Conservation (phyloP, 2,113 vertebrate species). For the Suncus etruscus region DNA sequence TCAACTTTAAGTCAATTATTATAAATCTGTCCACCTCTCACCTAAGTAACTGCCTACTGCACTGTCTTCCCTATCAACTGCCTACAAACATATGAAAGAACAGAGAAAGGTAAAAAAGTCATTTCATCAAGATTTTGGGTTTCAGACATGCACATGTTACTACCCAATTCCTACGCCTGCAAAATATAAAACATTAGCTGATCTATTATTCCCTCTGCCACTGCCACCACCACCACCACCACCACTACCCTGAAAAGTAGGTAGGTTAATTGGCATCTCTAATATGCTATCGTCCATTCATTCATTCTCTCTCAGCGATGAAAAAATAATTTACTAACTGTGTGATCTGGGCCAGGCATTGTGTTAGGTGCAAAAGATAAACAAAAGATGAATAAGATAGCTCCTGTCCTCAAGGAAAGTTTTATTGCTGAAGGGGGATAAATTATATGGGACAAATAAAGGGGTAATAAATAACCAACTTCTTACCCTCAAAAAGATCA, state of each 20-base stretch:
- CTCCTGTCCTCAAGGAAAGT: constrained; percentile 37
- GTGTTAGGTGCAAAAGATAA: constrained; percentile 33
- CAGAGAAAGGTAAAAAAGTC: background rate
- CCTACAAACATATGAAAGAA: background rate
- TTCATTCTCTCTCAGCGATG: constrained; percentile 40
- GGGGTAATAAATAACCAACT: constrained; percentile 24
- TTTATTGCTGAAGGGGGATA: constrained; percentile 29
- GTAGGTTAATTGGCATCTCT: background rate
- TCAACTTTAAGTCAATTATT: background rate
- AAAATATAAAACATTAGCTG: background rate
- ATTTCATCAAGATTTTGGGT: background rate
- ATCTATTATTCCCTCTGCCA: background rate
- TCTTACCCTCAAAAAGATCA: constrained; percentile 27
- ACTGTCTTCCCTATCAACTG: background rate
- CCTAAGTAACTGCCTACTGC: background rate
- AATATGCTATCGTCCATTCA: background rate
- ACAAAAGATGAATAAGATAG: constrained; percentile 56
- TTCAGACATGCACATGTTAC: background rate
- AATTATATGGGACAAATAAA: constrained; percentile 48
- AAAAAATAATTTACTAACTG: background rate
- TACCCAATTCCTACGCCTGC: background rate
- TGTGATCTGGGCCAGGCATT: constrained; percentile 19
- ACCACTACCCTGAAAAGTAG: background rate
- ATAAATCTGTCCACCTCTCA: background rate
- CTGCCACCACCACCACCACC: no score